phyloP scores from a whole-genome alignment of 30 jellyfish, hydroid and myxozoan species.

The Haliclystus octoradiatus region DNA sequence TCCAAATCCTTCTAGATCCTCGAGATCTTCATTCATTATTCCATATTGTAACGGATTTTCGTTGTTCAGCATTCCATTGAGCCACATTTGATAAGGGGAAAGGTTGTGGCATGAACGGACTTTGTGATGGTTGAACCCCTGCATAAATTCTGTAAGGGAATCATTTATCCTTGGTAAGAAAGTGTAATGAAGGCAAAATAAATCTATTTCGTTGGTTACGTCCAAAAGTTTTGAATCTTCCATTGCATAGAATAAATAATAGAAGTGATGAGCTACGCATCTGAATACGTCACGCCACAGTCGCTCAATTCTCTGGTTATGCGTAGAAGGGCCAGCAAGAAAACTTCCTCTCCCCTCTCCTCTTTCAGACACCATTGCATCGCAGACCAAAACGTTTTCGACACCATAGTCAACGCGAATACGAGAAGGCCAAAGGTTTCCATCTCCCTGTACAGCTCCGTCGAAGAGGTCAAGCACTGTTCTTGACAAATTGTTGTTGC shows the following conservation, averaged over 20 bases:
- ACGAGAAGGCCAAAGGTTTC: conserved; percentile 43
- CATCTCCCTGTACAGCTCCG: conserved; percentile 7
- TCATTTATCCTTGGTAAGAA: conserved; percentile 22
- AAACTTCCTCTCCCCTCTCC: conserved; percentile 30
- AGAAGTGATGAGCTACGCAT: conserved; percentile 22
- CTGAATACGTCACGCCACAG: conserved; percentile 34
- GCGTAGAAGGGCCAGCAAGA: conserved; percentile 21
- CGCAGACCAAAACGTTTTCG: conserved; percentile 20
- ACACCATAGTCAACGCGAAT: conserved; percentile 44
- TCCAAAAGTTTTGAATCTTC: conserved; percentile 14
- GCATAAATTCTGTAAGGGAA: conserved; percentile 10
- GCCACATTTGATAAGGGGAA: conserved; percentile 38
- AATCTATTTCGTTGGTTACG: conserved; percentile 3
- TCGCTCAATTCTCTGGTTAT: background rate
- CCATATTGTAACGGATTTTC: too few species aligned
- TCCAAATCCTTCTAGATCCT: too few species aligned
- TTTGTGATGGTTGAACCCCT: conserved; percentile 39
- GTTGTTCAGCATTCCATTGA: too few species aligned
- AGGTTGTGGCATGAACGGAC: conserved; percentile 26
- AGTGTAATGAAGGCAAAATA: conserved; percentile 28
- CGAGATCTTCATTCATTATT: too few species aligned
- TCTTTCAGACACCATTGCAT: conserved; percentile 16
- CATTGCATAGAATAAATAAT: conserved; percentile 9
- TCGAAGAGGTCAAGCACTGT: conserved; percentile 23
- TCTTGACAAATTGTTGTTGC: conserved; percentile 14